These are phyloP conservation scores for Aspidiotus rigidus DNA, from an alignment of 2,888 invertebrate genomes.

Conservation along the genomic window DNA sequence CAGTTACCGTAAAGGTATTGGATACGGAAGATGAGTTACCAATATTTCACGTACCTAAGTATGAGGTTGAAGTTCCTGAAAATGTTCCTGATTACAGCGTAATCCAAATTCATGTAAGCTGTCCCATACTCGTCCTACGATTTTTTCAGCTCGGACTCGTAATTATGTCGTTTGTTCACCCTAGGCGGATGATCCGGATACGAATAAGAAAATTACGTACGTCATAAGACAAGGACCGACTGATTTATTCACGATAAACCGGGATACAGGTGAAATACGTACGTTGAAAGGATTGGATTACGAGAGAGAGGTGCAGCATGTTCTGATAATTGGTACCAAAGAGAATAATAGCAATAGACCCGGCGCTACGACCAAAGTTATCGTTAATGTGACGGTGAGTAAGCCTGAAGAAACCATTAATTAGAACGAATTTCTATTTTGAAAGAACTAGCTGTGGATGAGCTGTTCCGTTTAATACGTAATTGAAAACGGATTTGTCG, in stretches of 20 bases:
- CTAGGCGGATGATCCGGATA: constrained; percentile 74
- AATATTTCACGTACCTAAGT: constrained; percentile 59
- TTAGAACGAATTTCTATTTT: not conserved
- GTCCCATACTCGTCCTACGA: not conserved
- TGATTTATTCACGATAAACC: constrained; percentile 72
- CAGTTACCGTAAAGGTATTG: constrained; percentile 67
- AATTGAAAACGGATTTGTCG: not conserved
- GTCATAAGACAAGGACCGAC: constrained; percentile 70
- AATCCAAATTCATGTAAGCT: constrained; percentile 61
- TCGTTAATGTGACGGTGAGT: constrained; percentile 58
- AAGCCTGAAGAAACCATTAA: not conserved
- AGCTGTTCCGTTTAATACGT: not conserved
- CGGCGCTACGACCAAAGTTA: constrained; percentile 65
- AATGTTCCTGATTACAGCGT: constrained; percentile 70
- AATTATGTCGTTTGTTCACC: constrained; percentile 37
- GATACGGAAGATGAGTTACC: constrained; percentile 79
- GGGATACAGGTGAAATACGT: constrained; percentile 66
- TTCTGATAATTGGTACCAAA: constrained; percentile 68
- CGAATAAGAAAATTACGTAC: constrained; percentile 70
- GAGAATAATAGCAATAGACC: constrained; percentile 63
- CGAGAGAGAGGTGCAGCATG: constrained; percentile 62
- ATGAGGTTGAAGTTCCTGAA: constrained; percentile 75
- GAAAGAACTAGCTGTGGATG: not conserved
- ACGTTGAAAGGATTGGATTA: constrained; percentile 68
- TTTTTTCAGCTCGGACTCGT: not conserved